Conservation (phyloP, 2,888 invertebrate genomes). For the Apamea monoglypha region DNA sequence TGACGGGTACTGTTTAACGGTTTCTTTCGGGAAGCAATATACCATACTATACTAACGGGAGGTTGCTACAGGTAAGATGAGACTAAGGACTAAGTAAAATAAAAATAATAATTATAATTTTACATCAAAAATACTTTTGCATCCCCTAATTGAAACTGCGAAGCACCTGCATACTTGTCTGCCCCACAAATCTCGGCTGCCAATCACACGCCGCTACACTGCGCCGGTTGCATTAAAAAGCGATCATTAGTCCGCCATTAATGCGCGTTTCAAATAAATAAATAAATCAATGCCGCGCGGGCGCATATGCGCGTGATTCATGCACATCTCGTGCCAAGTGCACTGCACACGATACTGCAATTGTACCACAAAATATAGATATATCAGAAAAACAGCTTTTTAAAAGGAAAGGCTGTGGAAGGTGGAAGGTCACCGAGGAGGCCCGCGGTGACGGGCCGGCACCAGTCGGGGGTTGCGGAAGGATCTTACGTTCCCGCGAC, state of each 20-base stretch:
- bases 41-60: background rate
- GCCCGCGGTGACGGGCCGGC: too few species aligned
- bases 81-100: background rate
- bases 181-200: conserved; percentile 40
- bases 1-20: background rate
- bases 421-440: background rate
- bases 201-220: conserved; percentile 30
- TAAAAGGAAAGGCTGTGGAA: background rate
- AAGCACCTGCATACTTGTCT: conserved; percentile 15
- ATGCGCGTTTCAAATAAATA: conserved; percentile 58
- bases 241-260: conserved; percentile 55
- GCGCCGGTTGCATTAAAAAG: conserved; percentile 55
- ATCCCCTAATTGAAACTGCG: conserved; percentile 3
- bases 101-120: background rate
- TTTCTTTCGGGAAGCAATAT: background rate
- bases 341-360: conserved; percentile 61
- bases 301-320: conserved; percentile 60
- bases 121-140: background rate
- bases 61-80: too few species aligned
- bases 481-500: too few species aligned
- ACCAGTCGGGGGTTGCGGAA: too few species aligned
- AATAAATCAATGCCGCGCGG: conserved; percentile 51
- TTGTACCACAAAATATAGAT: background rate
- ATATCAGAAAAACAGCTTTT: conserved; percentile 21
- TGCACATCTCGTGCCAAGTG: conserved; percentile 60